Evolutionary conservation across 2,797 vertebrate genomes (phyloP).

Genomic region (Pipistrellus pipistrellus): DNA sequence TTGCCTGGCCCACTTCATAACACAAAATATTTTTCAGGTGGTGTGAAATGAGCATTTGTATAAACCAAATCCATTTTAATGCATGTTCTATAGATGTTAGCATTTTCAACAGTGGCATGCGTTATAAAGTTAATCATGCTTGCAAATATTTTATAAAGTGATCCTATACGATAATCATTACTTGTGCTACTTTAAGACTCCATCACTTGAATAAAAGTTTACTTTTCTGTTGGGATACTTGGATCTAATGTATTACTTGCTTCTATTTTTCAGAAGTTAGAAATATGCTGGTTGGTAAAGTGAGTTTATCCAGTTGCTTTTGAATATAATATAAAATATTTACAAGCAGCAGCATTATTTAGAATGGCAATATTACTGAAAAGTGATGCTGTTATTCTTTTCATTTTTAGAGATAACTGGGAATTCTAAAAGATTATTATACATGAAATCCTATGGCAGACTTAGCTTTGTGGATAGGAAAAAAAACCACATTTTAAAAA

Average conservation of each 20-base stretch:
- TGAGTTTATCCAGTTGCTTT: constrained; percentile 37
- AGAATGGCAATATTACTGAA: constrained; percentile 31
- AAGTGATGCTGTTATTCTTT: constrained; percentile 44
- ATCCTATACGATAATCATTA: not conserved
- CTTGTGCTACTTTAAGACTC: not conserved
- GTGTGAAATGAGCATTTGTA: constrained; percentile 29
- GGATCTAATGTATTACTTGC: not conserved
- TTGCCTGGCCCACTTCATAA: not conserved
- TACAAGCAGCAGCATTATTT: not conserved
- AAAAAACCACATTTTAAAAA: constrained; percentile 50
- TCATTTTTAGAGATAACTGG: constrained; percentile 11
- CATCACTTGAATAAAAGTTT: constrained; percentile 16
- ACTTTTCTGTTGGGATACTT: not conserved
- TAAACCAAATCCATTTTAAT: constrained; percentile 43
- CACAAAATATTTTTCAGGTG: not conserved
- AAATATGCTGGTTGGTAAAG: not conserved
- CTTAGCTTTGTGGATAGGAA: constrained; percentile 19
- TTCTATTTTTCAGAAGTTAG: constrained; percentile 39
- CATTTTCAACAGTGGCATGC: not conserved
- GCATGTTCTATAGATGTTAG: constrained; percentile 41
- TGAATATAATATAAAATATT: not conserved
- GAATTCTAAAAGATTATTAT: constrained; percentile 41
- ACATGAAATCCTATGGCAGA: not conserved
- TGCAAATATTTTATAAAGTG: constrained; percentile 8
- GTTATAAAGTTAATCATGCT: constrained; percentile 33